Percentiles rank a stretch among this genome's conserved stretches.
phyloP scores from a whole-genome alignment of 2,888 invertebrate species.

The Neoitamus cyanurus region DNA sequence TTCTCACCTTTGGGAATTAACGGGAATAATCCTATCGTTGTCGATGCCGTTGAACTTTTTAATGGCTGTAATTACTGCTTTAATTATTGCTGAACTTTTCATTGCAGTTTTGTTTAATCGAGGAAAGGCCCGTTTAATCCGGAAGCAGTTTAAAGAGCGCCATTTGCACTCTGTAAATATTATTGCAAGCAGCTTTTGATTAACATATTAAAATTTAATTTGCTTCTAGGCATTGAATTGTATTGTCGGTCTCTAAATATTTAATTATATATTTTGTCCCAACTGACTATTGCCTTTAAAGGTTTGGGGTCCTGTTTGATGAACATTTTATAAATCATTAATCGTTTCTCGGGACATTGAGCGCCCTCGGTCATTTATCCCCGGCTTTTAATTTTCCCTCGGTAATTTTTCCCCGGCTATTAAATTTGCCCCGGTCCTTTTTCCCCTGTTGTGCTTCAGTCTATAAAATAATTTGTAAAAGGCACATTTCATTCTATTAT shows the following conservation, averaged over 20 bases:
- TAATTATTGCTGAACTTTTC: background rate
- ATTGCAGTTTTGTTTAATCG: background rate
- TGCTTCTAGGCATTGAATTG: background rate
- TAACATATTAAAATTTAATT: background rate
- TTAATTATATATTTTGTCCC: background rate
- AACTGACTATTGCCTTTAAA: background rate
- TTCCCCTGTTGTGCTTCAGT: too few relatives aligned
- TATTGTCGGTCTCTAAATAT: background rate
- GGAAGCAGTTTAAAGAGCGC: background rate
- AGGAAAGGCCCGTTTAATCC: background rate
- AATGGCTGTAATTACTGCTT: background rate
- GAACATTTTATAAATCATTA: too few relatives aligned
- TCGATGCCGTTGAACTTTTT: conserved; percentile 1
- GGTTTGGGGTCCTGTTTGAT: too few relatives aligned
- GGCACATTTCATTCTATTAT: too few relatives aligned
- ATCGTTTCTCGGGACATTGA: too few relatives aligned
- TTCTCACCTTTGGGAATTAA: background rate
- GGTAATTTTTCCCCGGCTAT: too few relatives aligned
- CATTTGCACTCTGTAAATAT: background rate
- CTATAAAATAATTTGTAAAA: too few relatives aligned
- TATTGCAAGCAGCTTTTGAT: background rate
- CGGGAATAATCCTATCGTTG: background rate
- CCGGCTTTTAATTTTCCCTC: too few relatives aligned
- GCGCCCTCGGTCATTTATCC: too few relatives aligned
- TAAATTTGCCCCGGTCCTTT: too few relatives aligned